A percentile compares a stretch with the other conserved stretches of the same genome.
phyloP scores from a whole-genome alignment of 2,113 vertebrate genomes.

The Atherinomorus stipes region DNA sequence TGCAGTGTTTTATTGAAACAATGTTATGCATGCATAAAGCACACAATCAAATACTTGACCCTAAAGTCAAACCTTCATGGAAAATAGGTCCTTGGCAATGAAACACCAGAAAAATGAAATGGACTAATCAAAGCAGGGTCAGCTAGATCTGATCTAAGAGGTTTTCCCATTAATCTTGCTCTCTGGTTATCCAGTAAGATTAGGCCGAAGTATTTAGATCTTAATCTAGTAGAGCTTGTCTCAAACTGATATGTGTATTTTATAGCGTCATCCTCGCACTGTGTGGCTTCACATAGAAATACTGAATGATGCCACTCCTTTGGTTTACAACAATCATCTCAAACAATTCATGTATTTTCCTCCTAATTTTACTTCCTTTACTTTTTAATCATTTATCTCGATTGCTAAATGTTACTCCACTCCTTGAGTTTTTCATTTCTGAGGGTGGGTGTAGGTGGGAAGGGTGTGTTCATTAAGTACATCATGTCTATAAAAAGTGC shows the following conservation, averaged over 20 bases:
- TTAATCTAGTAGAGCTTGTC: constrained; percentile 36
- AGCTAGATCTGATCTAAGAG: constrained; percentile 41
- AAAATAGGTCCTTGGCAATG: not conserved
- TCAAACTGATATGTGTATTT: constrained; percentile 40
- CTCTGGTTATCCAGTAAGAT: constrained; percentile 43
- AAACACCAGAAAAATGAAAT: constrained; percentile 11
- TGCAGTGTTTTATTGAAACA: constrained; percentile 3
- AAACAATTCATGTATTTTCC: not conserved
- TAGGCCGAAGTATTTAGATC: constrained; percentile 27
- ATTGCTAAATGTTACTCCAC: not conserved
- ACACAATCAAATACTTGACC: constrained; percentile 23
- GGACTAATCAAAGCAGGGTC: not conserved
- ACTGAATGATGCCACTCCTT: constrained; percentile 4
- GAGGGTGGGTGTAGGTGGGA: constrained; percentile 16
- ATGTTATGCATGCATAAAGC: not conserved
- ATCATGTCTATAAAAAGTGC: constrained; percentile 17
- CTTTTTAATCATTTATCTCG: not conserved
- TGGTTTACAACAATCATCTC: constrained; percentile 6
- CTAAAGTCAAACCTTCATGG: not conserved
- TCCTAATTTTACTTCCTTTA: not conserved
- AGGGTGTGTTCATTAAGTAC: not conserved
- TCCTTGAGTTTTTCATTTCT: not conserved
- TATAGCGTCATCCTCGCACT: constrained; percentile 3
- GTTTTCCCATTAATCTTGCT: constrained; percentile 60
- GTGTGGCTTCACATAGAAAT: not conserved